Base-by-base conservation (phyloP, 2,113 vertebrate genomes). In the Catharus bicknelli region DNA sequence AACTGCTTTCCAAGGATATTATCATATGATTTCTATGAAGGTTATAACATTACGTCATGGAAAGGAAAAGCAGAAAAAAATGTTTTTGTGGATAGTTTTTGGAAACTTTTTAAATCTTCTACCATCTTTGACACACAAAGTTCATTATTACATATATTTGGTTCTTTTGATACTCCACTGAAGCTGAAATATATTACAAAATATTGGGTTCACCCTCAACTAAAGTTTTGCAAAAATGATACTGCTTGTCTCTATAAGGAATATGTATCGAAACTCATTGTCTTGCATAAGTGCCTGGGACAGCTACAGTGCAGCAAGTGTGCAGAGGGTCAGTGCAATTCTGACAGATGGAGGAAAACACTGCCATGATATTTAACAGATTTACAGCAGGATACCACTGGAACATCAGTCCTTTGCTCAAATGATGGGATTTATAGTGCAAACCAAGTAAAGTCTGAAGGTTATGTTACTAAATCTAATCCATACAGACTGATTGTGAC, bases 1-100 rank as follows among this genome's bases (percentile, higher is more conserved):
- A 81, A 38, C 8, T 54, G 22, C 30, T 94, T 84, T 74, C 22
- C 36, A 50, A 48, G 21, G 40, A 43, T 27, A 61, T 62, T 61
- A 54, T 58, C 3, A 48, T 58, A 51, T 7, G 3, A 63, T 66
- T 90, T 69, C 32, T 51, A 64, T 1, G n/a, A 83, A 75, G 11
- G 12, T 9, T 84, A 38, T 43, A 70, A 9, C 20, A 76, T 51
- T 43, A 57, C 40, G 18, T 66, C 30, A 89, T 42, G 48, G 81
- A 93, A 95, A 95, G 6, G 13, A 94, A 84, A 53, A 94, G 7
- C 4, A 89, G 34, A 5, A 64, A 62, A 64, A 64, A 34, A 80
- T 14, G 1, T 57, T 59, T 63, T 59, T 10, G 17, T 3, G 3
- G 26, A 22, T 5, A 66, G 6, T 51, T 54, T 88, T 78, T 20